Percentiles rank a stretch among this genome's conserved stretches.
Conservation (phyloP, 2,888 invertebrate genomes). For the Drosophila mulleri region DNA sequence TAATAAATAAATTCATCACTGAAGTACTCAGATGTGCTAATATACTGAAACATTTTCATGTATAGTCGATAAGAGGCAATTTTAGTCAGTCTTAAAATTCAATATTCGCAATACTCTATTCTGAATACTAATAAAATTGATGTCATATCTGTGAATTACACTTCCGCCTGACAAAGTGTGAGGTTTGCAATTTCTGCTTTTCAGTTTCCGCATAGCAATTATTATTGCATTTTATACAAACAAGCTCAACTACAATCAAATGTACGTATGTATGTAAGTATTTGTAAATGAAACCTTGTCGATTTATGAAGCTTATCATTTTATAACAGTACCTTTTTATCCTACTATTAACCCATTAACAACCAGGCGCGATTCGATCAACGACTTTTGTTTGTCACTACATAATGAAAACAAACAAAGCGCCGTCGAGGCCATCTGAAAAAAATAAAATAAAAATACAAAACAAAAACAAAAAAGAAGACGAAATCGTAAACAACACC, state of each 20-base stretch:
- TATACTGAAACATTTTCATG: background rate
- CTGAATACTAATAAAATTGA: slow-evolving; percentile 18
- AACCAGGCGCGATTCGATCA: slow-evolving; percentile 36
- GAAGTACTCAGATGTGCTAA: background rate
- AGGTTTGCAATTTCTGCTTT: slow-evolving; percentile 18
- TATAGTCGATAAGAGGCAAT: background rate
- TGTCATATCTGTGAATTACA: slow-evolving; percentile 19
- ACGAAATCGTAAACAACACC: slow-evolving; percentile 29
- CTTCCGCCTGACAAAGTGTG: slow-evolving; percentile 33
- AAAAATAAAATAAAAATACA: slow-evolving; percentile 8
- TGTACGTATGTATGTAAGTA: no score
- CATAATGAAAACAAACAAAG: slow-evolving; percentile 62
- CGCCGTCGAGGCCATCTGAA: slow-evolving; percentile 48
- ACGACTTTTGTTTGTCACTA: slow-evolving; percentile 50
- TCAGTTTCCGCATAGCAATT: slow-evolving; percentile 45
- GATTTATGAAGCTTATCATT: slow-evolving; percentile 24
- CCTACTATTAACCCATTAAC: slow-evolving; percentile 8
- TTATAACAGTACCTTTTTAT: slow-evolving; percentile 35
- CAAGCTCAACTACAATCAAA: background rate
- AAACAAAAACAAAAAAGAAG: slow-evolving; percentile 11
- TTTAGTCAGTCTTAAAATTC: background rate
- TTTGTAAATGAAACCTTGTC: slow-evolving; percentile 7
- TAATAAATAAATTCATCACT: background rate
- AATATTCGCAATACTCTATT: background rate
- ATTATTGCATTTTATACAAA: slow-evolving; percentile 20